phyloP scores from a whole-genome alignment of 2,113 vertebrate genomes.

The Dipodomys stephensi region DNA sequence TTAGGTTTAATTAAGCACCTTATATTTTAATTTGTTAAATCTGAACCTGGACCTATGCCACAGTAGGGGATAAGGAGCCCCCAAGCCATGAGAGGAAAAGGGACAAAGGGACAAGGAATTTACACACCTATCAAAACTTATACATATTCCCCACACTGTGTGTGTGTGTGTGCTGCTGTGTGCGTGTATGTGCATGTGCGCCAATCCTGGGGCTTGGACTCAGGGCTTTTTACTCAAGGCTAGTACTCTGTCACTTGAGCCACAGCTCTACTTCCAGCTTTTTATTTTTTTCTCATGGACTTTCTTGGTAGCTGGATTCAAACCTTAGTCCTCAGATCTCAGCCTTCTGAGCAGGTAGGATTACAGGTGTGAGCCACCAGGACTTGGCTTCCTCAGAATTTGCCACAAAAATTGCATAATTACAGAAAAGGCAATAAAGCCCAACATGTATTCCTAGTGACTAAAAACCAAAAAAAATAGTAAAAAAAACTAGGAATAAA shows the following conservation, averaged over 20 bases:
- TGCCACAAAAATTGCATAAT: not conserved
- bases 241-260: no score
- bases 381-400: not conserved
- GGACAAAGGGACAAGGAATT: not conserved
- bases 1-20: not conserved
- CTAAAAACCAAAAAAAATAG: not conserved
- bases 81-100: not conserved
- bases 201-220: no score
- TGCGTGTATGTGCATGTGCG: no score
- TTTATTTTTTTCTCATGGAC: no score
- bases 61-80: not conserved
- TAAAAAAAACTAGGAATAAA: not conserved
- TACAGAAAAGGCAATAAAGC: conserved; percentile 1
- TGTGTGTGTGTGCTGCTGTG: no score
- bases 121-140: not conserved
- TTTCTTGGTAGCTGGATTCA: no score
- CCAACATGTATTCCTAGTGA: not conserved
- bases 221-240: no score
- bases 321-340: no score
- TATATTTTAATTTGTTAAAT: conserved; percentile 17
- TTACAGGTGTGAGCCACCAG: no score
- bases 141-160: no score
- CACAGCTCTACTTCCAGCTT: no score
- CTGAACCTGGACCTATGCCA: not conserved
- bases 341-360: no score